Evolutionary conservation across 2,888 invertebrate species (phyloP).

Genomic region (Zelleria hepariella): DNA sequence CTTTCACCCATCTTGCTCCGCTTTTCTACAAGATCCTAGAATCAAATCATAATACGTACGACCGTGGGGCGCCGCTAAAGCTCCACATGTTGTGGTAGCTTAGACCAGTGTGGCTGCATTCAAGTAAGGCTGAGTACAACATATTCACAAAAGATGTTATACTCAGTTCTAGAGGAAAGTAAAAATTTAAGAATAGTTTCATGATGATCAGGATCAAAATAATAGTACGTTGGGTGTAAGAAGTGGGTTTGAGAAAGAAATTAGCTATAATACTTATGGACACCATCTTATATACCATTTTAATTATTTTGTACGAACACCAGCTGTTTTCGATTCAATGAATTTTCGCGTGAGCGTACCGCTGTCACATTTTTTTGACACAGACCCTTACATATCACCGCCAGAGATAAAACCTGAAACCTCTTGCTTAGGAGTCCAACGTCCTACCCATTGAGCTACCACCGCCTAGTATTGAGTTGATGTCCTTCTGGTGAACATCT

Average conservation of each 20-base stretch:
- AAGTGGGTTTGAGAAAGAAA: too few species aligned
- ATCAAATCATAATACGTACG: not conserved
- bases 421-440: too few species aligned
- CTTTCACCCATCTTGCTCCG: not conserved
- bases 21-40: not conserved
- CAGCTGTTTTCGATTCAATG: too few species aligned
- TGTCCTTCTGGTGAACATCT: not conserved
- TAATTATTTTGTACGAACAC: too few species aligned
- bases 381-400: too few species aligned
- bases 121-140: not conserved
- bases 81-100: not conserved
- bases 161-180: not conserved
- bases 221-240: not conserved
- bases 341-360: too few species aligned
- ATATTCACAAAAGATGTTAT: not conserved
- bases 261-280: too few species aligned
- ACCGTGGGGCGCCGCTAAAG: not conserved
- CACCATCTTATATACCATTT: too few species aligned
- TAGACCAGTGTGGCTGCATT: not conserved
- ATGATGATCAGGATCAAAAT: not conserved
- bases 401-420: too few species aligned
- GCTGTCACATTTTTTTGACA: too few species aligned
- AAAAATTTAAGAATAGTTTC: not conserved
- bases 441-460: too few species aligned
- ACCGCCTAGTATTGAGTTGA: not conserved